A percentile compares a stretch with the other conserved stretches of the same genome.
These are phyloP conservation scores for Grus americana DNA, from an alignment of 2,113 vertebrate genomes.

Conservation along the genomic window DNA sequence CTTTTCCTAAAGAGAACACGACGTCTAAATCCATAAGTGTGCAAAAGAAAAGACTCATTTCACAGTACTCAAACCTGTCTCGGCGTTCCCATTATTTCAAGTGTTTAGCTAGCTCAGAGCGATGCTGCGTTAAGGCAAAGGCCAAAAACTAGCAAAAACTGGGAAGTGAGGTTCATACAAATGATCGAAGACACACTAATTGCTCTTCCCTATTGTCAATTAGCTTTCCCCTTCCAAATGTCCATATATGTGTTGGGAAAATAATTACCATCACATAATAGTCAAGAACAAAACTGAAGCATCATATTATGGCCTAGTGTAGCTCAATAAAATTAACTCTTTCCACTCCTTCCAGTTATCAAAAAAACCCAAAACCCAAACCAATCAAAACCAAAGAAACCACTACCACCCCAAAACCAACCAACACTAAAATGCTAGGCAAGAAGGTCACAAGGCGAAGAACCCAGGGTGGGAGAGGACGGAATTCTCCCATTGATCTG, in stretches of 20 bases:
- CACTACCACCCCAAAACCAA: neutral
- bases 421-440: neutral
- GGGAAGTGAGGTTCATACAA: neutral
- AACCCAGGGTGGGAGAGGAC: neutral
- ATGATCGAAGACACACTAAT: neutral
- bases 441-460: neutral
- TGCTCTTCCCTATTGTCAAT: neutral
- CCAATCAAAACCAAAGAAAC: too few relatives aligned
- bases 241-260: neutral
- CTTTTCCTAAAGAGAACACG: slow-evolving; percentile 82
- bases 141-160: neutral
- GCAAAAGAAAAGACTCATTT: neutral
- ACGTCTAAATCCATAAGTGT: neutral
- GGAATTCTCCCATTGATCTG: neutral
- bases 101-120: neutral
- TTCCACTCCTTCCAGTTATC: neutral
- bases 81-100: neutral
- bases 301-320: neutral
- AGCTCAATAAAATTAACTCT: neutral
- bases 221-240: neutral
- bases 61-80: neutral
- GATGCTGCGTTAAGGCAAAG: neutral
- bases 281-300: neutral
- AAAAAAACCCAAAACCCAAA: too few relatives aligned
- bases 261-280: neutral